Evolutionary conservation across 1,140 invertebrate species (phyloP).

Genomic region (Drosophila burlai): DNA sequence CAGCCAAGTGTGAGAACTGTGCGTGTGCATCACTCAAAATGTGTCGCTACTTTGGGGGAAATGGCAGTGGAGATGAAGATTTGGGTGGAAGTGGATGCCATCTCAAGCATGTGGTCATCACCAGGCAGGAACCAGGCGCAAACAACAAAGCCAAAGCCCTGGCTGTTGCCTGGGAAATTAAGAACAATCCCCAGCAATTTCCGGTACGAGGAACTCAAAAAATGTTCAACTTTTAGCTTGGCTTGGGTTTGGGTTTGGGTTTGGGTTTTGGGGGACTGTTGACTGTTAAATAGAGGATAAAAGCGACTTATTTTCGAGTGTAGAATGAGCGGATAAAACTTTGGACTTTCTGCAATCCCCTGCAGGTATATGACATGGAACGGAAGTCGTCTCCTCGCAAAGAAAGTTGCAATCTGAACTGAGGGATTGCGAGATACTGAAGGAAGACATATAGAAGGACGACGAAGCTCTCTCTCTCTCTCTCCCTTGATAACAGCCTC

Average conservation of each 20-base stretch:
- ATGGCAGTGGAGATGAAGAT: slow-evolving; percentile 43
- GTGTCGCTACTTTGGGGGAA: slow-evolving; percentile 44
- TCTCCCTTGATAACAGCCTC: slow-evolving; percentile 10
- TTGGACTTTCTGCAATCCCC: slow-evolving; percentile 54
- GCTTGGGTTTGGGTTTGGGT: slow-evolving; percentile 5
- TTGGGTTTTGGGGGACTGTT: not conserved
- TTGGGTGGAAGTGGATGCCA: slow-evolving; percentile 56
- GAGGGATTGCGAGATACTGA: slow-evolving; percentile 29
- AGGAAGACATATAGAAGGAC: slow-evolving; percentile 13
- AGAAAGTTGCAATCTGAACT: slow-evolving; percentile 54
- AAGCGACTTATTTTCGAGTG: slow-evolving; percentile 55
- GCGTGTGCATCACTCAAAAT: slow-evolving; percentile 81
- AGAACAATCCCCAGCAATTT: slow-evolving; percentile 82
- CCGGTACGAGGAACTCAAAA: slow-evolving; percentile 77
- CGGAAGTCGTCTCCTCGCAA: slow-evolving; percentile 57
- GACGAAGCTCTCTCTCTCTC: slow-evolving; percentile 4
- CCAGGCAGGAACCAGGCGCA: slow-evolving; percentile 26
- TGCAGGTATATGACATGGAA: slow-evolving; percentile 61
- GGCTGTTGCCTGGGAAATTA: slow-evolving; percentile 79
- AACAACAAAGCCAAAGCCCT: slow-evolving; percentile 41
- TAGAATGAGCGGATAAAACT: slow-evolving; percentile 50
- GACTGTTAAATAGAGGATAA: slow-evolving; percentile 58
- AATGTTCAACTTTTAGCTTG: slow-evolving; percentile 57
- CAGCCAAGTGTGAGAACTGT: slow-evolving; percentile 58
- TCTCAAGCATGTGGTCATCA: slow-evolving; percentile 78